phyloP scores from a whole-genome alignment of 2,888 invertebrate species.

The Stratiomys singularior region DNA sequence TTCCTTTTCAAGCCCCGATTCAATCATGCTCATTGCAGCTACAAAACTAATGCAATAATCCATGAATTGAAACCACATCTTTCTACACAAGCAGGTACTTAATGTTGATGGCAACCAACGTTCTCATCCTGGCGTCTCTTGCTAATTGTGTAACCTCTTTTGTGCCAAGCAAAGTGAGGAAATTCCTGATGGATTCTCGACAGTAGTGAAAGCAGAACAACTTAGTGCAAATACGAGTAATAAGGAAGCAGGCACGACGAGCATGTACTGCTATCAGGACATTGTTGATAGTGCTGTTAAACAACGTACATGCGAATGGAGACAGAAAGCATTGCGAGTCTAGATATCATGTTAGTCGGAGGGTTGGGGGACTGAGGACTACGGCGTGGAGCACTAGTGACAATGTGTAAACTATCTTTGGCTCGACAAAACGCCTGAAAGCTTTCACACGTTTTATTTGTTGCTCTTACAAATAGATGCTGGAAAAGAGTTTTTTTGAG shows the following conservation, averaged over 20 bases:
- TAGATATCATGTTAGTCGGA: background rate
- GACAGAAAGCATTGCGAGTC: background rate
- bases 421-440: constrained; percentile 32
- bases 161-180: background rate
- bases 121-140: background rate
- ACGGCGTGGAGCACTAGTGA: background rate
- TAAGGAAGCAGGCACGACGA: constrained; percentile 36
- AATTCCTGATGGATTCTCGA: constrained; percentile 25
- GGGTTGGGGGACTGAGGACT: background rate
- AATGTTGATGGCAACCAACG: background rate
- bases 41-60: constrained; percentile 25
- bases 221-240: constrained; percentile 39
- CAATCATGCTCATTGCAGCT: background rate
- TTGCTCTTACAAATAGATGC: background rate
- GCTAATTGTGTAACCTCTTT: constrained; percentile 30
- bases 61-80: background rate
- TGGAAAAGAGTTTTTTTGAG: constrained; percentile 20
- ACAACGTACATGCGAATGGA: background rate
- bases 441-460: constrained; percentile 23
- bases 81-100: background rate
- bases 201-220: constrained; percentile 29
- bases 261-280: constrained; percentile 25
- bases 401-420: constrained; percentile 38
- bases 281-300: constrained; percentile 21
- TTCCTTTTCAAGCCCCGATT: no score